Evolutionary conservation across 35 echinoderm and acorn worm genomes (phyloP).

Genomic region (Apostichopus parvimensis): DNA sequence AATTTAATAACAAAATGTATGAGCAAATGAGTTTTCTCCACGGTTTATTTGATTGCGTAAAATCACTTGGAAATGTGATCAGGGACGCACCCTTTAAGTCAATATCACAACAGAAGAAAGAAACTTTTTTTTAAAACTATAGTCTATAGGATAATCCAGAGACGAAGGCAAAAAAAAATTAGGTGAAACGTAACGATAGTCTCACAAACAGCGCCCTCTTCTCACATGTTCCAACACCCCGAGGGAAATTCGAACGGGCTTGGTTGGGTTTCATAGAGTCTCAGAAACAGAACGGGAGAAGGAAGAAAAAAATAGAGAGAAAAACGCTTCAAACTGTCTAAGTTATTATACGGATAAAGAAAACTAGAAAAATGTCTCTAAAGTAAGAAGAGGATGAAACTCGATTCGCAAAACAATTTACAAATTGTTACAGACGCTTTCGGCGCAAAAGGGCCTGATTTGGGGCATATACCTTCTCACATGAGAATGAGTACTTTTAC

Average conservation of each 20-base stretch:
- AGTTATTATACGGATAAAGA: neutral
- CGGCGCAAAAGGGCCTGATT: neutral
- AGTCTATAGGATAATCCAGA: neutral
- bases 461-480: neutral
- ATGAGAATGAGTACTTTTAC: neutral
- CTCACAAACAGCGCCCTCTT: neutral
- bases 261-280: neutral
- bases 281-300: neutral
- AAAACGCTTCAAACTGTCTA: neutral
- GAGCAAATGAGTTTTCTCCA: slow-evolving; percentile 42
- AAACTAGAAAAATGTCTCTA: neutral
- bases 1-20: slow-evolving; percentile 43
- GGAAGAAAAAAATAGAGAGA: neutral
- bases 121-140: too few relatives aligned
- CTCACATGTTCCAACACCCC: neutral
- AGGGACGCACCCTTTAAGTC: neutral
- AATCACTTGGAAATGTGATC: slow-evolving; percentile 39
- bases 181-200: neutral
- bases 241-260: neutral
- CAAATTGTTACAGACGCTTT: neutral
- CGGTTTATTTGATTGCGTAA: slow-evolving; percentile 39
- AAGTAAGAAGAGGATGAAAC: neutral
- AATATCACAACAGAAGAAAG: neutral
- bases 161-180: neutral
- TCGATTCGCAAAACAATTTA: slow-evolving; percentile 1